These are phyloP conservation scores for Ptyas mucosa DNA, from an alignment of 2,113 vertebrate genomes.

Conservation along the genomic window DNA sequence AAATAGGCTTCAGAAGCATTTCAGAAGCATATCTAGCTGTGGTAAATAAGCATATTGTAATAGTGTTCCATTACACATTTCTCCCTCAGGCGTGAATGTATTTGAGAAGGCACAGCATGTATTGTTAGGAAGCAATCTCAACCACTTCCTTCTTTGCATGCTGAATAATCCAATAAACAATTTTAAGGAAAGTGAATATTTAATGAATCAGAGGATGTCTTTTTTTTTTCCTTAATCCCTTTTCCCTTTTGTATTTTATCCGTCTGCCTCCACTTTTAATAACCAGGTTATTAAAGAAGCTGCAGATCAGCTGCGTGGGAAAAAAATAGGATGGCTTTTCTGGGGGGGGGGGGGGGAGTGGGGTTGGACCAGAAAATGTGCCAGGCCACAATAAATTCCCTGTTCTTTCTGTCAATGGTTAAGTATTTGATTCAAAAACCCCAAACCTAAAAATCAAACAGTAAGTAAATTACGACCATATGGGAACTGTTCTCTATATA, in stretches of 20 bases:
- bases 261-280: conserved; percentile 39
- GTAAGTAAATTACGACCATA: conserved; percentile 45
- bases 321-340: conserved; percentile 10
- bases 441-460: conserved; percentile 40
- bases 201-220: conserved; percentile 5
- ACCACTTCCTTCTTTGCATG: not conserved
- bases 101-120: not conserved
- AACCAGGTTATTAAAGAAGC: conserved; percentile 14
- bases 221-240: conserved; percentile 9
- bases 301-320: conserved; percentile 15
- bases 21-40: not conserved
- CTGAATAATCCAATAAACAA: not conserved
- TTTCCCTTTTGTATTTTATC: not conserved
- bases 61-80: not conserved
- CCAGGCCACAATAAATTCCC: conserved; percentile 30
- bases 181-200: conserved; percentile 11
- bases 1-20: not conserved
- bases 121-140: not conserved
- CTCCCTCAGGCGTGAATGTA: not conserved
- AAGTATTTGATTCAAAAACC: conserved; percentile 51
- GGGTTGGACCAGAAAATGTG: conserved; percentile 6
- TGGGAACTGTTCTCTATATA: conserved; percentile 23
- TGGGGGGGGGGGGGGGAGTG: not conserved
- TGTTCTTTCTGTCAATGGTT: conserved; percentile 49
- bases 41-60: not conserved